A percentile compares a stretch with the other conserved stretches of the same genome.
phyloP scores from a whole-genome alignment of 1,140 invertebrate species.

The Drosophila sturtevanti region DNA sequence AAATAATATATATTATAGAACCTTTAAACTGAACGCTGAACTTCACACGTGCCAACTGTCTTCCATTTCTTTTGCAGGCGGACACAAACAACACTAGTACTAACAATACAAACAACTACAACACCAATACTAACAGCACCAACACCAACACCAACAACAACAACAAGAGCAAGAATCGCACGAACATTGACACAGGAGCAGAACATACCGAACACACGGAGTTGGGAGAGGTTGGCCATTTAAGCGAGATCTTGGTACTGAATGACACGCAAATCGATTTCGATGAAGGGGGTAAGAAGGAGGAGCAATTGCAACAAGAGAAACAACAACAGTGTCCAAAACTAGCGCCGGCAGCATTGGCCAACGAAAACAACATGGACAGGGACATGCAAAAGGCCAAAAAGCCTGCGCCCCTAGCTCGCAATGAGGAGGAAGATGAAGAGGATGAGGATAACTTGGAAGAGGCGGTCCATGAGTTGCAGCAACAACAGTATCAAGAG shows the following conservation, averaged over 20 bases:
- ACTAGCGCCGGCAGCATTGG: constrained; percentile 56
- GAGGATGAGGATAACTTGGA: constrained; percentile 25
- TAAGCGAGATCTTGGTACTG: constrained; percentile 76
- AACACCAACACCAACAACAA: too few relatives aligned
- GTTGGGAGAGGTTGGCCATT: constrained; percentile 60
- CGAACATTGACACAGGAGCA: constrained; percentile 50
- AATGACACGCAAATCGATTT: constrained; percentile 79
- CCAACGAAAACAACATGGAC: constrained; percentile 53
- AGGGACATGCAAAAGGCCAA: constrained; percentile 48
- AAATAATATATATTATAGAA: background rate
- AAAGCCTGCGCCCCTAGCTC: constrained; percentile 72
- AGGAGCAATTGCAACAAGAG: background rate
- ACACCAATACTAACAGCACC: too few relatives aligned
- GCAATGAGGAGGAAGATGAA: constrained; percentile 61
- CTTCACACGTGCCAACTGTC: constrained; percentile 63
- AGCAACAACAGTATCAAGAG: background rate
- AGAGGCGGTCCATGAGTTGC: background rate
- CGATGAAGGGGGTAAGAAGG: constrained; percentile 27
- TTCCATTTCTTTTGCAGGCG: constrained; percentile 17
- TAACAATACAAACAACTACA: constrained; percentile 10
- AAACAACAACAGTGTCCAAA: background rate
- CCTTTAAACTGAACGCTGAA: constrained; percentile 33
- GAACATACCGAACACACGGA: constrained; percentile 24
- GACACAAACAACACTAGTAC: constrained; percentile 37
- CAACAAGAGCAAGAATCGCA: background rate